A percentile compares a stretch with the other conserved stretches of the same genome.
Conservation (phyloP, 2,113 vertebrate genomes). For the Campylomormyrus numenius region DNA sequence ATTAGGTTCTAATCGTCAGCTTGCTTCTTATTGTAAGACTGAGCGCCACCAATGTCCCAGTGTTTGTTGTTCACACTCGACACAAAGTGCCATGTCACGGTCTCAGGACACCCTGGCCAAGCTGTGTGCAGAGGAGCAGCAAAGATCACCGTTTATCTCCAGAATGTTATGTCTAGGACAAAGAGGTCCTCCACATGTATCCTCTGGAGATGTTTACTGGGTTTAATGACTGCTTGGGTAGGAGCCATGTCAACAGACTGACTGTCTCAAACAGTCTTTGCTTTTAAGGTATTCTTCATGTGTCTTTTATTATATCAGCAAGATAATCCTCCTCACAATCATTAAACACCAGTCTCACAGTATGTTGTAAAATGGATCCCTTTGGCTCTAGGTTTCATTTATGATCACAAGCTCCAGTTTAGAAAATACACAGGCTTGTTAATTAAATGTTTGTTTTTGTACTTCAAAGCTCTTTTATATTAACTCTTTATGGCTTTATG, state of each 20-base stretch:
- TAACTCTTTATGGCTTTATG: neutral
- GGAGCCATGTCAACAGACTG: neutral
- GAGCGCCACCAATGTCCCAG: neutral
- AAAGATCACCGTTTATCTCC: neutral
- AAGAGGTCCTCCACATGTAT: neutral
- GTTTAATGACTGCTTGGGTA: neutral
- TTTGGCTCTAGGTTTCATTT: neutral
- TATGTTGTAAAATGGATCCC: neutral
- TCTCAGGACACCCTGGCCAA: neutral
- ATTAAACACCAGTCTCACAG: neutral
- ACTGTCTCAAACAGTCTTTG: neutral
- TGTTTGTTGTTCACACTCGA: neutral
- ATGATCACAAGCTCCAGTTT: neutral
- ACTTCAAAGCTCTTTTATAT: neutral
- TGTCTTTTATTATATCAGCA: neutral
- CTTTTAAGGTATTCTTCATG: neutral
- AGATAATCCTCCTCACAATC: neutral
- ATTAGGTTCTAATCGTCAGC: neutral
- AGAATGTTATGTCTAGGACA: neutral
- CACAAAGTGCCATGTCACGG: neutral
- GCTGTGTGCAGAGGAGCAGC: neutral
- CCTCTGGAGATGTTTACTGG: neutral
- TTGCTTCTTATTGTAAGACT: neutral
- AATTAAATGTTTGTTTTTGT: neutral
- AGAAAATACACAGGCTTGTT: neutral